Evolutionary conservation across 2,888 invertebrate genomes (phyloP).

Genomic region (Thera britannica): DNA sequence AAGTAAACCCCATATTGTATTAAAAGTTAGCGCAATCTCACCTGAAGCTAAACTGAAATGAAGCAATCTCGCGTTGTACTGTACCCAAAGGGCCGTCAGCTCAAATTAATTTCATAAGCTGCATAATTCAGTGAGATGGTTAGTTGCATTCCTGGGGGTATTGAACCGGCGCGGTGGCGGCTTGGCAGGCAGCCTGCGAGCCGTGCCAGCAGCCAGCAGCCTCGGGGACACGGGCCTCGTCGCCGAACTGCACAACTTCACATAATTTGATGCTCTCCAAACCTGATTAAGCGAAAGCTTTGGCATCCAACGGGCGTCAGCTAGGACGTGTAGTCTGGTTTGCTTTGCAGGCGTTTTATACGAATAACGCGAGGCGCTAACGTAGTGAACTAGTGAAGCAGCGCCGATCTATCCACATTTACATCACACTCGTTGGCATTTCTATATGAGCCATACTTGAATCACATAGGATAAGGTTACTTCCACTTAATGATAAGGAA

Average conservation of each 20-base stretch:
- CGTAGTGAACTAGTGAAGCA: no score
- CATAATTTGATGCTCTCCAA: constrained; percentile 4
- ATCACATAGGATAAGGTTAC: no score
- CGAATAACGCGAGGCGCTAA: background rate
- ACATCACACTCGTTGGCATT: no score
- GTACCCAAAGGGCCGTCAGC: constrained; percentile 13
- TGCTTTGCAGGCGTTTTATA: background rate
- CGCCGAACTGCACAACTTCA: constrained; percentile 2
- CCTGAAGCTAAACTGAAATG: background rate
- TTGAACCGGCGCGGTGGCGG: constrained; percentile 28
- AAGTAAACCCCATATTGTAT: background rate
- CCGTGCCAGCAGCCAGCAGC: constrained; percentile 49
- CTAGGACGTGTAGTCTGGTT: background rate
- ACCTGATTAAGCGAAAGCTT: constrained; percentile 4
- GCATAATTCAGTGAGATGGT: constrained; percentile 20
- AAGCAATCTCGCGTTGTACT: constrained; percentile 6
- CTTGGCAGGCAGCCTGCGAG: constrained; percentile 48
- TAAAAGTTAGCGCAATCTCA: constrained; percentile 2
- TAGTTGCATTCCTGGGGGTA: constrained; percentile 23
- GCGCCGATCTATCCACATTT: no score
- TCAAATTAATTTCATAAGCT: constrained; percentile 20
- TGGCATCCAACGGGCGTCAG: background rate
- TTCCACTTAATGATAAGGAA: no score
- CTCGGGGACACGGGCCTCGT: constrained; percentile 7
- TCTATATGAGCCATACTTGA: no score